A percentile compares a stretch with the other conserved stretches of the same genome.
Conservation (phyloP, 2,113 vertebrate species). For the Camelus dromedarius region DNA sequence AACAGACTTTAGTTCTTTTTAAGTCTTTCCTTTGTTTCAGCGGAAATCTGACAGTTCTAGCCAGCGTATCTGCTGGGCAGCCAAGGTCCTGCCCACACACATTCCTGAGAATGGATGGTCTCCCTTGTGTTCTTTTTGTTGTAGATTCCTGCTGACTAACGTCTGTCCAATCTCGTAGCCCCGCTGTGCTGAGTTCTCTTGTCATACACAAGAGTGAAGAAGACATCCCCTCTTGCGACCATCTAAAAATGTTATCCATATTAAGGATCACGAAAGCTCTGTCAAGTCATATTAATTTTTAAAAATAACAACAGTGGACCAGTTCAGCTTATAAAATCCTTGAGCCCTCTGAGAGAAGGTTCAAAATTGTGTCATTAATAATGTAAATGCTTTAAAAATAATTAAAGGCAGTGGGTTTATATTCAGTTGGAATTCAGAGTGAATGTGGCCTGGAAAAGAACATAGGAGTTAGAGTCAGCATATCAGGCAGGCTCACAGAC, state of each 20-base stretch:
- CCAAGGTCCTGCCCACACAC: slow-evolving; percentile 49
- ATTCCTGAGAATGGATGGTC: slow-evolving; percentile 19
- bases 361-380: background rate
- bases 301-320: background rate
- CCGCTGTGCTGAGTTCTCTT: background rate
- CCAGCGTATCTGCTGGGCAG: background rate
- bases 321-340: slow-evolving; percentile 38
- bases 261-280: background rate
- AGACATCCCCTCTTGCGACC: background rate
- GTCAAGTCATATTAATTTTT: background rate
- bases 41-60: background rate
- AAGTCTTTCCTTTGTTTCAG: slow-evolving; percentile 28
- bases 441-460: background rate
- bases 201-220: background rate
- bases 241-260: background rate
- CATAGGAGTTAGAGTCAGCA: background rate
- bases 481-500: background rate
- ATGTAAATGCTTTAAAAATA: slow-evolving; percentile 41
- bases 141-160: background rate
- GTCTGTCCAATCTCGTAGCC: background rate
- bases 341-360: background rate
- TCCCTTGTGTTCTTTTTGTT: background rate
- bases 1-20: background rate
- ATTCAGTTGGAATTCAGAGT: background rate
- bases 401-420: background rate